A percentile compares a stretch with the other conserved stretches of the same genome.
These are phyloP conservation scores for Dryadula phaetusa DNA, from an alignment of 2,888 invertebrate species.

Conservation along the genomic window DNA sequence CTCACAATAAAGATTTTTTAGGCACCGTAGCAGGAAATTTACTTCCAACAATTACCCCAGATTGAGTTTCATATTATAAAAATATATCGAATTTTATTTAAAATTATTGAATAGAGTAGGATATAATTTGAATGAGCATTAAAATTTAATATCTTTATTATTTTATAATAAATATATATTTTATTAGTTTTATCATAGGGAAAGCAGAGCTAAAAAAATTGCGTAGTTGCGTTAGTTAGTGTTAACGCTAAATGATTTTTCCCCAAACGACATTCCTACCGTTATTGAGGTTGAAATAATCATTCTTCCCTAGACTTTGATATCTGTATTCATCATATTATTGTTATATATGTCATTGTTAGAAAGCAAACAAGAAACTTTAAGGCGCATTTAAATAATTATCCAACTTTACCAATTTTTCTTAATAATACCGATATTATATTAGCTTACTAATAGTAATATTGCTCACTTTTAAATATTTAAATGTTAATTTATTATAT, in stretches of 20 bases:
- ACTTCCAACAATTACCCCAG: slow-evolving; percentile 3
- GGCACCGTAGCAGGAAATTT: neutral
- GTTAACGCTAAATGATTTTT: neutral
- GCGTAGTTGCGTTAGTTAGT: too few relatives aligned
- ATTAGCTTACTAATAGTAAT: too few relatives aligned
- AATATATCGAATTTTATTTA: neutral
- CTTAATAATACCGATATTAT: too few relatives aligned
- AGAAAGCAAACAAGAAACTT: neutral
- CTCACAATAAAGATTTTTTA: neutral
- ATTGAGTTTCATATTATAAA: neutral
- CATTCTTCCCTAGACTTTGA: neutral
- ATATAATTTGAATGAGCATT: too few relatives aligned
- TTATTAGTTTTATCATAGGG: neutral
- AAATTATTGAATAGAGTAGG: neutral
- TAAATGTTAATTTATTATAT: too few relatives aligned
- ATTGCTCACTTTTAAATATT: too few relatives aligned
- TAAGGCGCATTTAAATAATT: too few relatives aligned
- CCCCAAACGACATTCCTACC: neutral
- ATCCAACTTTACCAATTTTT: too few relatives aligned
- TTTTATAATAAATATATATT: neutral
- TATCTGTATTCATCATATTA: too few relatives aligned
- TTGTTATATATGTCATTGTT: neutral
- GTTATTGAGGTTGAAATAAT: neutral
- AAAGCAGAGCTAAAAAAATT: slow-evolving; percentile 4
- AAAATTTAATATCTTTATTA: neutral